These are phyloP conservation scores for Bucorvus abyssinicus DNA, from an alignment of 2,797 vertebrate species.

Conservation along the genomic window DNA sequence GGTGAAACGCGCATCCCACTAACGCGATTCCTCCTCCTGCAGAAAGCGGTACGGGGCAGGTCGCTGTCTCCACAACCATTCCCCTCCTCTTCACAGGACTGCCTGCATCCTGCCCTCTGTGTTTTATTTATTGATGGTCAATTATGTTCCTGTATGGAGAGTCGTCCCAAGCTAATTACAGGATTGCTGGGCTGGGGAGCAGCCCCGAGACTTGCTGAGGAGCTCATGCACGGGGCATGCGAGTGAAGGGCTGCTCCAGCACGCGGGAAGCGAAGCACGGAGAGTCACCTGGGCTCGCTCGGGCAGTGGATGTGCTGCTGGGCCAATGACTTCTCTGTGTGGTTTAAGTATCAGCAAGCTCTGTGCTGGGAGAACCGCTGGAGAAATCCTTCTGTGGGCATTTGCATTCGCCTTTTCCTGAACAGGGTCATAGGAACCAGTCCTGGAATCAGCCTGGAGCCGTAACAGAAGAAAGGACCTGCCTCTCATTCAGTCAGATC, in stretches of 20 bases:
- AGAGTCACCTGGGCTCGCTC: neutral
- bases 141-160: neutral
- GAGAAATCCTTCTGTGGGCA: neutral
- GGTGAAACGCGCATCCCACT: neutral
- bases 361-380: neutral
- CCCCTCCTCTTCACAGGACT: neutral
- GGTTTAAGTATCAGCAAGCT: neutral
- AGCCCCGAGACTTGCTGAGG: neutral
- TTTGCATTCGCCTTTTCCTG: neutral
- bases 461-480: neutral
- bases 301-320: neutral
- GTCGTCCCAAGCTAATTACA: neutral
- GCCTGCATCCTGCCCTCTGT: neutral
- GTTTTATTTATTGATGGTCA: neutral
- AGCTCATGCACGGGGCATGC: neutral
- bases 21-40: neutral
- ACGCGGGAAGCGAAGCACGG: neutral
- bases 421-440: fast-evolving
- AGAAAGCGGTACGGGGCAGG: neutral
- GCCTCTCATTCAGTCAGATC: neutral
- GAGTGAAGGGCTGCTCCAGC: neutral
- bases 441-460: neutral
- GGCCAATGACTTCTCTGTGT: neutral
- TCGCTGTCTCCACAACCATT: neutral
- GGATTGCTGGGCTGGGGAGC: neutral